Percentiles rank a stretch among this genome's conserved stretches.
These are phyloP conservation scores for Trogon melanurus DNA, from an alignment of 2,113 vertebrate species.

Conservation along the genomic window DNA sequence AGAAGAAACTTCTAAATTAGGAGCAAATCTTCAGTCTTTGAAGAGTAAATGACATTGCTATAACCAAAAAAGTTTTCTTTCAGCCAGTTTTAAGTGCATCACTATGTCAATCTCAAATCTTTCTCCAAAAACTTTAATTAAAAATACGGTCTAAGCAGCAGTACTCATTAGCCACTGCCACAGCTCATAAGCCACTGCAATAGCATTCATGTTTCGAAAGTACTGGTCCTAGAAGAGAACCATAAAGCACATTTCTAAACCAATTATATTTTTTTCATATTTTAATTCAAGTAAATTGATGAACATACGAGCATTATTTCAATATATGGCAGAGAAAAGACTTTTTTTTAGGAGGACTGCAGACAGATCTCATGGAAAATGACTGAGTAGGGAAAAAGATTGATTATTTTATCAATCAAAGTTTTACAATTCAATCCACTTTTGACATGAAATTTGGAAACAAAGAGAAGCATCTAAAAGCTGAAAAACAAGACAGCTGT, in stretches of 20 bases:
- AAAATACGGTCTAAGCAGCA: background rate
- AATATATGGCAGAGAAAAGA: background rate
- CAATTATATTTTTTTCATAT: background rate
- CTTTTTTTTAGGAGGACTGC: fast-evolving
- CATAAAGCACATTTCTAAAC: background rate
- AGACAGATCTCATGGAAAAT: background rate
- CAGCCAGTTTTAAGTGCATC: background rate
- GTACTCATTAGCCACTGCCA: background rate
- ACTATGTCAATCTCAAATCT: background rate
- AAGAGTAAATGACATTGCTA: background rate
- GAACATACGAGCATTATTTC: background rate
- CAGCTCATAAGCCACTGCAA: background rate
- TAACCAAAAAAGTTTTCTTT: background rate
- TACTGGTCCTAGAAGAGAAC: background rate
- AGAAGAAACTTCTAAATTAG: background rate
- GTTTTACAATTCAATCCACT: background rate
- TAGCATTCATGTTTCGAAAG: background rate
- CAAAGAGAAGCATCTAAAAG: background rate
- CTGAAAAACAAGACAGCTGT: background rate
- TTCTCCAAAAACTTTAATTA: background rate
- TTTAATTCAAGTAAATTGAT: background rate
- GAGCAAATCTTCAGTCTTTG: background rate
- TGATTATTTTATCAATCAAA: background rate
- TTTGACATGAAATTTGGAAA: background rate
- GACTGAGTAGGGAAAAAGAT: background rate